A percentile compares a stretch with the other conserved stretches of the same genome.
phyloP scores from a whole-genome alignment of 2,797 vertebrate genomes.

The Phoeniculus purpureus region DNA sequence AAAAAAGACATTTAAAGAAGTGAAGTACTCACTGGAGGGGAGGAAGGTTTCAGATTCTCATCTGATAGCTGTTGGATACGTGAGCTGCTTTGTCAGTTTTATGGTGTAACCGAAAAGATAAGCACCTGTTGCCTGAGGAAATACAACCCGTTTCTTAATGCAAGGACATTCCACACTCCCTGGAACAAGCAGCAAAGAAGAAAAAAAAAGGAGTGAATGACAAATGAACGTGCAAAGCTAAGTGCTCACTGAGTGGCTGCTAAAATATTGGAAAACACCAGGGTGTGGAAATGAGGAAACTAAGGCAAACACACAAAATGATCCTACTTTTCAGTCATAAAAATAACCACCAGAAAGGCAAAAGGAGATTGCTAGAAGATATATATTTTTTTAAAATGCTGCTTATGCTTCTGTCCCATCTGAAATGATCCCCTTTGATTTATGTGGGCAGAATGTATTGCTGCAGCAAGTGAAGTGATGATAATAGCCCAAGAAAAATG shows the following conservation, averaged over 20 bases:
- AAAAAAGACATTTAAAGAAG: background rate
- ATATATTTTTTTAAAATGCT: constrained; percentile 32
- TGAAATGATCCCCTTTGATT: constrained; percentile 71
- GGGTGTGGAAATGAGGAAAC: constrained; percentile 1
- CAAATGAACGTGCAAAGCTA: background rate
- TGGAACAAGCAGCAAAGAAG: constrained; percentile 39
- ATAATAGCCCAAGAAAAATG: constrained; percentile 78
- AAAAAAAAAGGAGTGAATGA: constrained; percentile 40
- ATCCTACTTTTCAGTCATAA: background rate
- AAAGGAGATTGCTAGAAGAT: constrained; percentile 37
- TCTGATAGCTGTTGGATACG: constrained; percentile 49
- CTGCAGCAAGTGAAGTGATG: constrained; percentile 73
- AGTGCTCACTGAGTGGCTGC: background rate
- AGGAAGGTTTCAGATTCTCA: constrained; percentile 56
- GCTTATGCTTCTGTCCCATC: constrained; percentile 63
- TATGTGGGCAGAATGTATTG: constrained; percentile 62
- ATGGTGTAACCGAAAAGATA: constrained; percentile 43
- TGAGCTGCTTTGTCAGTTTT: constrained; percentile 57
- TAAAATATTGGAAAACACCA: background rate
- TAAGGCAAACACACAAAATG: background rate
- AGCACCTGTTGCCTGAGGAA: constrained; percentile 76
- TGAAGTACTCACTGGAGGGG: background rate
- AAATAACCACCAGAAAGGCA: background rate
- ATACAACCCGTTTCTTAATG: constrained; percentile 61
- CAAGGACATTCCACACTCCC: constrained; percentile 23